Base-by-base conservation (phyloP, 2,888 invertebrate species). In the Tipula vernalis region DNA sequence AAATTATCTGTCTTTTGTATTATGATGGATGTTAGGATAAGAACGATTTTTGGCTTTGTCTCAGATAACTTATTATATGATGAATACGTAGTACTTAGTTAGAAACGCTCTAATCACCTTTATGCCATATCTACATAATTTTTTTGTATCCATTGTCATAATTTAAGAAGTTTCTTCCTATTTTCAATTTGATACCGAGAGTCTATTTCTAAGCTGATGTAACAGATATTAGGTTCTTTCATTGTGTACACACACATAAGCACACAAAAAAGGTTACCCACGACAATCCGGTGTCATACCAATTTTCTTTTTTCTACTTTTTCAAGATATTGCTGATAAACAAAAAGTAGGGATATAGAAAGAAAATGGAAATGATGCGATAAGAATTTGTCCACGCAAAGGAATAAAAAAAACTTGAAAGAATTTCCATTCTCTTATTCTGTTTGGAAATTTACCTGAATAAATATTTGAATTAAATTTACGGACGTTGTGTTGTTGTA, bases 381-480 rank as follows among this genome's bases (percentile, higher is more conserved):
- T 71, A 71, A 71, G 71, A 71, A 71, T 71, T 71, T 71, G 71
- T 71, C 71, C 71, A 71, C 28, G 71, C 71, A 71, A 71, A 15
- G 15, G n/a, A 15, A 71, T 1, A 71, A 71, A 18, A 71, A 71
- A 28, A 71, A 71, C 71, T 71, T 71, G 71, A 71, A 71, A 71
- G 71, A 71, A 71, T 71, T 51, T 51, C 51, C 51, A 51, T 51
- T 71, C 71, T 18, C 71, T 71, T 28, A 28, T 71, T 71, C 71
- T 71, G 71, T 71, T 71, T 28, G 71, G 28, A 71, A 71, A 71
- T 71, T 71, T 71, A 71, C 71, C 71, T 71, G 71, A 71, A 71
- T 71, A 71, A 71, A 71, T 71, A 71, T 71, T 71, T 71, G 71
- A 71, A 71, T 71, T 71, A 71, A 71, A 71, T 71, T 71, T 71